Evolutionary conservation across 2,888 invertebrate species (phyloP).

Genomic region (Colletes collaris): DNA sequence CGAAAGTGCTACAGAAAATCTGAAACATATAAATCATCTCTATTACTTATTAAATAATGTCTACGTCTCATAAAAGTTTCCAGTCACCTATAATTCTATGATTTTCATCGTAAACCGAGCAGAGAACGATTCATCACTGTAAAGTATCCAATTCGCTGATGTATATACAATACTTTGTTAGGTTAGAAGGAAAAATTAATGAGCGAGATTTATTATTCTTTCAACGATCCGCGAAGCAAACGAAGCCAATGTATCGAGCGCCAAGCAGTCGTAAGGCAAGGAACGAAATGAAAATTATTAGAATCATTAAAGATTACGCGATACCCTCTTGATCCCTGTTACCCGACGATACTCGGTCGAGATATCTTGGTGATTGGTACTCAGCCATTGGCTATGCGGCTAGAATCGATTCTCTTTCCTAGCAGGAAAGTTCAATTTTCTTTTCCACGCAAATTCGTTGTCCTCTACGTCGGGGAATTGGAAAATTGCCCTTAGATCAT

Average conservation of each 20-base stretch:
- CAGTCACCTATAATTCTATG: no score
- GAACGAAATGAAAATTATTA: slow-evolving; percentile 71
- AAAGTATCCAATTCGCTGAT: not conserved
- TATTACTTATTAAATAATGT: no score
- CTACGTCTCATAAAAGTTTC: no score
- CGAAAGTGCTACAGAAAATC: no score
- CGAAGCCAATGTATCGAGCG: slow-evolving; percentile 47
- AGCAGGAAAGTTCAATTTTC: slow-evolving; percentile 51
- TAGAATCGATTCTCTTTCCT: slow-evolving; percentile 49
- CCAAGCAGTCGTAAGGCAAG: slow-evolving; percentile 14
- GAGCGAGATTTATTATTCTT: slow-evolving; percentile 11
- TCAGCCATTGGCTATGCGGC: slow-evolving; percentile 9
- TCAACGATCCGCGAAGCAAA: not conserved
- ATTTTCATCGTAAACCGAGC: not conserved
- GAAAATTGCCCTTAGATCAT: no score
- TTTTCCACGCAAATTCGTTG: not conserved
- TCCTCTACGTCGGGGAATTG: no score
- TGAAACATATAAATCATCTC: no score
- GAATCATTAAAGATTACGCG: slow-evolving; percentile 73
- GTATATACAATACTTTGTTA: slow-evolving; percentile 34
- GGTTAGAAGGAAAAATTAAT: slow-evolving; percentile 4
- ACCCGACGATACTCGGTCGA: slow-evolving; percentile 40
- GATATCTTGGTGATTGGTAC: slow-evolving; percentile 34
- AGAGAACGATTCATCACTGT: slow-evolving; percentile 25
- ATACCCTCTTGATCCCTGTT: slow-evolving; percentile 72